A percentile compares a stretch with the other conserved stretches of the same genome.
Evolutionary conservation across 2,113 vertebrate genomes (phyloP).

Genomic region (Glareola pratincola): DNA sequence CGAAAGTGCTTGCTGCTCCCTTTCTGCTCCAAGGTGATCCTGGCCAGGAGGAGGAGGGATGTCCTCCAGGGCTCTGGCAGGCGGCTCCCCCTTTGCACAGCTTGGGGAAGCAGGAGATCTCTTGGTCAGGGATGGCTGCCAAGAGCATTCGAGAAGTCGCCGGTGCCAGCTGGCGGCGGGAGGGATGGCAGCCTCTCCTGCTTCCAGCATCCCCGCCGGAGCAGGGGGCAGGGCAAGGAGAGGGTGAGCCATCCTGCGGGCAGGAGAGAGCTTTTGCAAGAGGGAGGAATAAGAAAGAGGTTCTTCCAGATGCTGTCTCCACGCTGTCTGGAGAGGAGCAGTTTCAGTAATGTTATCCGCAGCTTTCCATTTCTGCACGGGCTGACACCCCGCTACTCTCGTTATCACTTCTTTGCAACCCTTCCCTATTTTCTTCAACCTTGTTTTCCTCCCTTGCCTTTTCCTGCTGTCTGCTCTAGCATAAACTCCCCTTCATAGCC

Average conservation of each 20-base stretch:
- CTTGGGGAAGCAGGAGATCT: background rate
- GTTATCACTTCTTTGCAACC: background rate
- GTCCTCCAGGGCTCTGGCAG: background rate
- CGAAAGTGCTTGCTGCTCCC: background rate
- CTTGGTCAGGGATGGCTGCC: background rate
- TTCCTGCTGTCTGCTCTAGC: background rate
- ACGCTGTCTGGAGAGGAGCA: background rate
- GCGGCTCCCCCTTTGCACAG: background rate
- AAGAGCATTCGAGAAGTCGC: background rate
- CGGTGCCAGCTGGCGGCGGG: background rate
- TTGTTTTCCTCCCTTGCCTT: background rate
- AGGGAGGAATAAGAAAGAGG: background rate
- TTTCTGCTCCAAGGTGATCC: background rate
- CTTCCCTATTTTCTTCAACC: background rate
- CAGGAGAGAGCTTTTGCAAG: background rate
- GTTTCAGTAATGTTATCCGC: background rate
- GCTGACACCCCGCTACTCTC: background rate
- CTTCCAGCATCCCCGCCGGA: background rate
- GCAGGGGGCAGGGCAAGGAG: background rate
- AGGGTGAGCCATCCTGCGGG: accelerated
- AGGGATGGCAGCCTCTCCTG: background rate
- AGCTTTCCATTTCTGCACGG: background rate
- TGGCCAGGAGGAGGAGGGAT: background rate
- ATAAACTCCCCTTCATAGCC: background rate
- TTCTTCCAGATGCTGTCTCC: background rate